Evolutionary conservation across 2,888 invertebrate species (phyloP), one percentile per base, ranked within the genome.

Genomic region (Tachina grossa): DNA sequence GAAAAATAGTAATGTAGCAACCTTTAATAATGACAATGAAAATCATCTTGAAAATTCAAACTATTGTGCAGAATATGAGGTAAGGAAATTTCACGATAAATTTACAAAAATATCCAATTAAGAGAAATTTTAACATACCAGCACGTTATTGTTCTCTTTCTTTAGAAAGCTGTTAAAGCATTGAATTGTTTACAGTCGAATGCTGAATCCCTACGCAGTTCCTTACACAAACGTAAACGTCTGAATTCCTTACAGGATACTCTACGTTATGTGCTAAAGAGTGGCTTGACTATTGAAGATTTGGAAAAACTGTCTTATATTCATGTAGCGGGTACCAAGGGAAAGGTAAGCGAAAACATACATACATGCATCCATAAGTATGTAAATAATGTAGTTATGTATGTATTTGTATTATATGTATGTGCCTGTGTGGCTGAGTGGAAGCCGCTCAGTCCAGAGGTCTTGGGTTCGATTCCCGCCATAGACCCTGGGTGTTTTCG

Each of bases 311-410:
- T 98, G 19, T 96, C 97, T 75, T 95, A 98, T 57, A 98, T 99
- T 90, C 99, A 99, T 93, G 96, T 99, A 9, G 95, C 98, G 83
- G 99, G 99, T 11, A 99, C 99, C 1, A 99, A 99, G 93, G 99
- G 99, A 72, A 99, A 99, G 94, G 95, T 94, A 90, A 87, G 89
- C 82, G 9, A 22, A 19, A 13, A 59, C 2, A 9, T 57, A n/a
- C 19, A 16, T 47, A 39, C 2, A 4, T 19, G 31, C 14, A 11
- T 31, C 45, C 16, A 22, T 45, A n/a, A 11, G n/a, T 65, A 4
- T n/a, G n/a, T n/a, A n/a, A n/a, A n/a, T n/a, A n/a, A n/a, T n/a
- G n/a, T n/a, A n/a, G n/a, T n/a, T n/a, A n/a, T 47, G 2, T 19
- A 43, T 43, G 11, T 63, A 13, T 47, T 10, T 53, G 0, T 53